Conservation (phyloP, 2,888 invertebrate genomes). For the Arge pagana region DNA sequence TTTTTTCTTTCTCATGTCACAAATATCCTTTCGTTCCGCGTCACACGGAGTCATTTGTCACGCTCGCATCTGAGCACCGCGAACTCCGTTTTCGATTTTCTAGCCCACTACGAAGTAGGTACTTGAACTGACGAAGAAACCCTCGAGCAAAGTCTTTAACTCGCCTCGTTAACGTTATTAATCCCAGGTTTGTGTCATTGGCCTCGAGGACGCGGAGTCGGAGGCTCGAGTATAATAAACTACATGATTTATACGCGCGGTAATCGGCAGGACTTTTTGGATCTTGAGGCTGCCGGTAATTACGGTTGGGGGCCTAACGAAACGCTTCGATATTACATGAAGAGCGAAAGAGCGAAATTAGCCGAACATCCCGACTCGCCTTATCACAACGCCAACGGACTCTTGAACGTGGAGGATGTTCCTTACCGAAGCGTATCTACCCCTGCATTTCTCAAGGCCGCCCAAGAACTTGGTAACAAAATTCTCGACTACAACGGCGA, state of each 20-base stretch:
- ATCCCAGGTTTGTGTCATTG: slow-evolving; percentile 51
- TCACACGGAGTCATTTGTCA: too few species aligned
- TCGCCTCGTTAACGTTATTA: too few species aligned
- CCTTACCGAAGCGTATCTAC: slow-evolving; percentile 61
- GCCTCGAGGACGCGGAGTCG: slow-evolving; percentile 60
- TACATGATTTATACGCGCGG: slow-evolving; percentile 64
- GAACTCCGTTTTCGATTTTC: too few species aligned
- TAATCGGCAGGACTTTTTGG: slow-evolving; percentile 60
- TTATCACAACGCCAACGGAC: slow-evolving; percentile 68
- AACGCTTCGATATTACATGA: slow-evolving; percentile 54
- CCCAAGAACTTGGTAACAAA: slow-evolving; percentile 68
- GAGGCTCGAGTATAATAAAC: slow-evolving; percentile 62
- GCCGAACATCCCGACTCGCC: slow-evolving; percentile 48
- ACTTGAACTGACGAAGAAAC: too few species aligned
- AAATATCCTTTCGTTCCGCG: too few species aligned
- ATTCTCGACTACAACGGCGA: slow-evolving; percentile 73
- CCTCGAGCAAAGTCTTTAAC: too few species aligned
- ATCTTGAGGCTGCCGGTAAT: slow-evolving; percentile 60
- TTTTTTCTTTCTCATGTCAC: too few species aligned
- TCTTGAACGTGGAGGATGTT: slow-evolving; percentile 66
- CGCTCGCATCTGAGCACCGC: too few species aligned
- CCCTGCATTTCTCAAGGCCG: slow-evolving; percentile 66
- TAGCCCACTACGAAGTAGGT: too few species aligned
- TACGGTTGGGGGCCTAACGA: slow-evolving; percentile 57
- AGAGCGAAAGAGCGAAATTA: slow-evolving; percentile 48